Evolutionary conservation across 1,140 invertebrate species (phyloP).

Genomic region (Ceratina calcarata): DNA sequence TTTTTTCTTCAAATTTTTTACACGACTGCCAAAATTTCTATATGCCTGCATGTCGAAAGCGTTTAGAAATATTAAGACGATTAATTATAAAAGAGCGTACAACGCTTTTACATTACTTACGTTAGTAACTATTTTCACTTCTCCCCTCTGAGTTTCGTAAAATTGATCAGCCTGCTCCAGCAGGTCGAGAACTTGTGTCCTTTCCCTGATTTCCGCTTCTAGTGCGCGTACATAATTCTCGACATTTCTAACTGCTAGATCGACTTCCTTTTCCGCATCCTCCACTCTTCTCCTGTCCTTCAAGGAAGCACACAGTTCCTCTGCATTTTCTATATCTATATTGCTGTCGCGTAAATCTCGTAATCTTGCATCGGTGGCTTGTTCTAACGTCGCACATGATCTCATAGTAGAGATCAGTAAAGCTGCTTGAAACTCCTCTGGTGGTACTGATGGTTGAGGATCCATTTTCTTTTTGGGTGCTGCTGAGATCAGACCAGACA

Average conservation of each 20-base stretch:
- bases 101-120: conserved; percentile 82
- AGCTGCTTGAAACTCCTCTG: conserved; percentile 79
- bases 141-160: conserved; percentile 93
- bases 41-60: conserved; percentile 86
- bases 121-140: conserved; percentile 96
- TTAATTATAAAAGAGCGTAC: no score
- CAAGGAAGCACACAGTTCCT: conserved; percentile 84
- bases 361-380: conserved; percentile 76
- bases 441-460: conserved; percentile 80
- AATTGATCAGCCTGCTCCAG: conserved; percentile 91
- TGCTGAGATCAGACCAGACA: conserved; percentile 89
- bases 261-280: conserved; percentile 93
- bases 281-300: conserved; percentile 92
- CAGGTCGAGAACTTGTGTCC: conserved; percentile 87
- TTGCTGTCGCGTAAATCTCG: conserved; percentile 75
- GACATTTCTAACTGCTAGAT: conserved; percentile 88
- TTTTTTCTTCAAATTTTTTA: conserved; percentile 91
- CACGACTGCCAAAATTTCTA: conserved; percentile 92
- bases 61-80: neutral
- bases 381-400: conserved; percentile 80
- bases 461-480: conserved; percentile 86
- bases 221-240: conserved; percentile 90
- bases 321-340: conserved; percentile 82
- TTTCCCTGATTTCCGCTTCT: conserved; percentile 90
- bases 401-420: conserved; percentile 80